Percentiles rank a stretch among this genome's conserved stretches.
Conservation (phyloP, 2,113 vertebrate genomes). For the Mesitornis unicolor region DNA sequence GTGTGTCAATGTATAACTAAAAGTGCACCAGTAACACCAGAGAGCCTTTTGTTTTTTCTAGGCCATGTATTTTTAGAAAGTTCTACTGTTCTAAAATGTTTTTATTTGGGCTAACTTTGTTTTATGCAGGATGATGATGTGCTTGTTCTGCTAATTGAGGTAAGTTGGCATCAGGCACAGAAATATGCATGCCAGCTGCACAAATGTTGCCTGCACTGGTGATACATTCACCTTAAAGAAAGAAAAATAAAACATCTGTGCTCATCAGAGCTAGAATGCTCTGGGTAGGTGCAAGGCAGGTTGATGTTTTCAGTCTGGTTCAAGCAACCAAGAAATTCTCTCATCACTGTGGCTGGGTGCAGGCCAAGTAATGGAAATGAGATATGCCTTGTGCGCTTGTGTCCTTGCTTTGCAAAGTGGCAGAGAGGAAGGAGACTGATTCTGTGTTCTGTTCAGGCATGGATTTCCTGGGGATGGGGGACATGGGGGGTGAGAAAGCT, state of each 20-base stretch:
- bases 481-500: not conserved
- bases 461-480: not conserved
- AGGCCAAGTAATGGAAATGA: not conserved
- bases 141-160: not conserved
- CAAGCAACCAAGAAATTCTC: not conserved
- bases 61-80: not conserved
- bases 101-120: not conserved
- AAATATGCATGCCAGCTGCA: not conserved
- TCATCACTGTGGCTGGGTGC: not conserved
- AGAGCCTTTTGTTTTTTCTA: not conserved
- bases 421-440: not conserved
- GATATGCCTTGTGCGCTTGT: not conserved
- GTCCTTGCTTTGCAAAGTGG: not conserved
- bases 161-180: not conserved
- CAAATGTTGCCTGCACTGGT: not conserved
- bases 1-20: accelerated
- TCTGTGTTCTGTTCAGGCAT: not conserved
- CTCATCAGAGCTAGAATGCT: not conserved
- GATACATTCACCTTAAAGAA: not conserved
- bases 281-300: not conserved
- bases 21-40: not conserved
- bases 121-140: not conserved
- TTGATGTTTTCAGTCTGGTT: not conserved
- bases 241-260: not conserved
- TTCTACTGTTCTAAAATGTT: not conserved